Evolutionary conservation across 1,140 invertebrate species (phyloP).

Genomic region (Drosophila pseudoananassae): DNA sequence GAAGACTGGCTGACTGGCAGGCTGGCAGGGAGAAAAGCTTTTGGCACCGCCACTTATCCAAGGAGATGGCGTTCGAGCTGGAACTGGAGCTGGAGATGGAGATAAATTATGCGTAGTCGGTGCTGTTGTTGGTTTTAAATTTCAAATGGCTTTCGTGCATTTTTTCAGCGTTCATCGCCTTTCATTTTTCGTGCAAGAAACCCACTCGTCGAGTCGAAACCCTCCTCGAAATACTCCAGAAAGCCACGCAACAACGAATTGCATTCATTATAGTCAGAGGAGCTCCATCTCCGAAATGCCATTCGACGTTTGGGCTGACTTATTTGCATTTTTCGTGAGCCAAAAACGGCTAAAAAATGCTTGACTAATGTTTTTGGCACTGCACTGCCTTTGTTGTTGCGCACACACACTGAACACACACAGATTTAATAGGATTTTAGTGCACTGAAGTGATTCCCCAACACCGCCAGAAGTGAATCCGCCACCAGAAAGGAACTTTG

Average conservation of each 20-base stretch:
- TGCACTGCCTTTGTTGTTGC: conserved; percentile 26
- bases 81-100: conserved; percentile 1
- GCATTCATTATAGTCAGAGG: conserved; percentile 62
- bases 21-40: conserved; percentile 30
- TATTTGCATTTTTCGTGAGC: conserved; percentile 69
- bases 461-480: conserved; percentile 16
- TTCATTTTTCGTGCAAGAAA: conserved; percentile 28
- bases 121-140: conserved; percentile 60
- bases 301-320: conserved; percentile 39
- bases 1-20: conserved; percentile 2
- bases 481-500: conserved; percentile 4
- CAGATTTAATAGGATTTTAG: conserved; percentile 71
- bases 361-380: conserved; percentile 70
- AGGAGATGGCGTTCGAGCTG: conserved; percentile 1
- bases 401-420: conserved; percentile 35
- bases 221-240: conserved; percentile 37
- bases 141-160: conserved; percentile 54
- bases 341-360: conserved; percentile 63
- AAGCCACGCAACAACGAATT: conserved; percentile 62
- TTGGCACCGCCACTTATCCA: conserved; percentile 50
- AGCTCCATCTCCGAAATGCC: conserved; percentile 6
- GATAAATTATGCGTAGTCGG: conserved; percentile 70
- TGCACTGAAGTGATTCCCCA: conserved; percentile 71
- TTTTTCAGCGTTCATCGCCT: conserved; percentile 15
- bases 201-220: conserved; percentile 20